Conservation (phyloP, 1,140 invertebrate genomes). For the Pemphigus obesinymphae region DNA sequence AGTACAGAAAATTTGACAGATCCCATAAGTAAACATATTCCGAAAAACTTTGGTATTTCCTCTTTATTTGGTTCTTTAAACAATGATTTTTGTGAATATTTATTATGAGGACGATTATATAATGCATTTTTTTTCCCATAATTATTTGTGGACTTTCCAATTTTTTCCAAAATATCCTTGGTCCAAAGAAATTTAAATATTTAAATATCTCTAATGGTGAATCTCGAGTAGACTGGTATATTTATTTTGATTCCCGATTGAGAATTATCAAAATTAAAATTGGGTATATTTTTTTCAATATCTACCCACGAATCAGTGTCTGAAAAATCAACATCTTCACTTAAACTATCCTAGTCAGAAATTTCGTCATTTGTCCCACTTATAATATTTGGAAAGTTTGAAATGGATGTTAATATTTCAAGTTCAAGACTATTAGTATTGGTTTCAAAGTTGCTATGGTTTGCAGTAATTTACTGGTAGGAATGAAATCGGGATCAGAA, state of each 20-base stretch:
- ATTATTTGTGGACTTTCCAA: neutral
- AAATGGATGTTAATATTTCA: neutral
- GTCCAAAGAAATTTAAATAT: neutral
- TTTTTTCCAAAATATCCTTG: neutral
- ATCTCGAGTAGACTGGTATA: neutral
- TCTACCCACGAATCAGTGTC: neutral
- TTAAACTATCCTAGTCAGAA: neutral
- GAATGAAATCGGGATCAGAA: neutral
- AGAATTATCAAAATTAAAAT: conserved; percentile 8
- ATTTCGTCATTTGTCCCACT: neutral
- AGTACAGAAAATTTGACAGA: neutral
- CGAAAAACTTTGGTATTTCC: neutral
- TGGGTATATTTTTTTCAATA: neutral
- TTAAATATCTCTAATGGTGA: neutral
- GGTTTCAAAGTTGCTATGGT: no score
- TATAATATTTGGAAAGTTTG: neutral
- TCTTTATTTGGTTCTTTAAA: neutral
- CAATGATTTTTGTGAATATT: neutral
- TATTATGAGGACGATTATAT: neutral
- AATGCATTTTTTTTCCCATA: neutral
- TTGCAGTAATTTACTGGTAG: neutral
- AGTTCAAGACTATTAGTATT: neutral
- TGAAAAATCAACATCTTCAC: neutral
- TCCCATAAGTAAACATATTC: neutral
- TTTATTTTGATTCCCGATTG: neutral